Evolutionary conservation across 2,888 invertebrate genomes (phyloP).

Genomic region (Uloborus plumipes): DNA sequence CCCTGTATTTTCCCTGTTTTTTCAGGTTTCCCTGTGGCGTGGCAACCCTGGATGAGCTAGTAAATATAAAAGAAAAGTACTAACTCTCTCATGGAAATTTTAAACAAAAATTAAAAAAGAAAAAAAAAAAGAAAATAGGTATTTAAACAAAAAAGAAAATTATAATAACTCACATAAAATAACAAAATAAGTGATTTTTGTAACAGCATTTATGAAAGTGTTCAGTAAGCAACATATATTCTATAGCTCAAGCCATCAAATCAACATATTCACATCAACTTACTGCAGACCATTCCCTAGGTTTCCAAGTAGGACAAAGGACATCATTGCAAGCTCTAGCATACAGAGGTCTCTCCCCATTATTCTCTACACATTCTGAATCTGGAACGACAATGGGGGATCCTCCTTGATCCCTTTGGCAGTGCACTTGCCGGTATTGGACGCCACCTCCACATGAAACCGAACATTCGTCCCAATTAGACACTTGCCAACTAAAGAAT

Average conservation of each 20-base stretch:
- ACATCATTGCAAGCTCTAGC: slow-evolving; percentile 82
- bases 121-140: too few relatives aligned
- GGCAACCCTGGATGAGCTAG: too few relatives aligned
- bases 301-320: slow-evolving; percentile 87
- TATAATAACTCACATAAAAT: not conserved
- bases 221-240: too few relatives aligned
- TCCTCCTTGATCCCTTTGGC: slow-evolving; percentile 84
- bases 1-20: too few relatives aligned
- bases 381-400: slow-evolving; percentile 81
- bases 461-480: slow-evolving; percentile 86
- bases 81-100: too few relatives aligned
- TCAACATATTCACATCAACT: slow-evolving; percentile 4
- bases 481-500: slow-evolving; percentile 78
- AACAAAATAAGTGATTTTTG: not conserved
- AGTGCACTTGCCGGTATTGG: slow-evolving; percentile 77
- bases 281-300: slow-evolving; percentile 83
- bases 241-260: too few relatives aligned
- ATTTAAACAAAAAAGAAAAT: not conserved
- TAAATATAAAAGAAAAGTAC: too few relatives aligned
- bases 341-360: slow-evolving; percentile 80
- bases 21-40: too few relatives aligned
- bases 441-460: slow-evolving; percentile 83
- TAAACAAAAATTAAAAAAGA: too few relatives aligned
- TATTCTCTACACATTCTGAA: slow-evolving; percentile 78
- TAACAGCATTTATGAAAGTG: too few relatives aligned